Evolutionary conservation across 53 echinoderm and acorn worm species (phyloP), one percentile per base, ranked within the genome.

Genomic region (Echinometra lucunter): DNA sequence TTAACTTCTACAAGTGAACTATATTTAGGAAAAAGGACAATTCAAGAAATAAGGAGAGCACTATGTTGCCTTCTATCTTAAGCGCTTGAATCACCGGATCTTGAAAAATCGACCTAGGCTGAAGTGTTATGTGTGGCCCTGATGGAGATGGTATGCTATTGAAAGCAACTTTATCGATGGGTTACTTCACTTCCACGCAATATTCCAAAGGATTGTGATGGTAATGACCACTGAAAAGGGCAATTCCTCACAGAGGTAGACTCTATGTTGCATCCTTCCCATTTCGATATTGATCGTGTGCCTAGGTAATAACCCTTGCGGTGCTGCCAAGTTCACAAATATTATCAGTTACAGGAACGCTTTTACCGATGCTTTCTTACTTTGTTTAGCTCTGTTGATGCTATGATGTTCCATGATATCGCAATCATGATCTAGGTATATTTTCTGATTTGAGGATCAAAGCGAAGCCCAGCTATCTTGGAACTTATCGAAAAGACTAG

Each of bases 191-290:
- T 85, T 85, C 44, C 85, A 8, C 28, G n/a, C 85, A 49, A 44
- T 44, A 82, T 82, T 85, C 1, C 85, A 13, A 85, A 85, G 45
- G 85, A 85, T 85, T 45, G 85, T 11, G 85, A 85, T 45, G 49
- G 85, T 85, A 85, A 85, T 85, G 85, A 85, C 49, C 49, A 49
- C 30, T 53, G 85, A 85, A 85, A 85, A 85, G 85, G 85, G 85
- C 85, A 85, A 85, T 85, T 85, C 85, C 30, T 85, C 16, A 85
- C 3, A 49, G 30, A 85, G 49, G 85, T 85, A 28, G 49, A n/a
- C 85, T 85, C n/a, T 12, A 27, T 28, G 12, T 49, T 10, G 30
- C 53, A 49, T 85, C 49, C 85, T 85, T 49, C 11, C 53, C 85
- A 10, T 27, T 28, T 47, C 49, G 11, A 28, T 49, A 85, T 85